Conservation (phyloP, 53 echinoderm and acorn worm genomes). For the Stichopus horrens region DNA sequence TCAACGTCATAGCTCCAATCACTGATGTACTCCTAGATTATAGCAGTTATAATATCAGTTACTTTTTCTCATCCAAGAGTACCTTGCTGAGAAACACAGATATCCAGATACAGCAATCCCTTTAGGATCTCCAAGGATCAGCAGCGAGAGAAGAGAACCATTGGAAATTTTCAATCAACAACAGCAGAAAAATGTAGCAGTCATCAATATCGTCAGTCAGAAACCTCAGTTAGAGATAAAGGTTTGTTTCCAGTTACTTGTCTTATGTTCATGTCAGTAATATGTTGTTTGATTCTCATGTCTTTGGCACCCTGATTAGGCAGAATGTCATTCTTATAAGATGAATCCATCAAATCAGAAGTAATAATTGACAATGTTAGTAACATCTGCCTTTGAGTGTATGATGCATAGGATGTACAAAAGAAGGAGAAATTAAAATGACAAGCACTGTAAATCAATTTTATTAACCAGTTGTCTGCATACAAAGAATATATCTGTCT, state of each 20-base stretch:
- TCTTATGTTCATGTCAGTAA: background rate
- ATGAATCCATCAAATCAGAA: no score
- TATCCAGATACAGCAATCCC: conserved; percentile 71
- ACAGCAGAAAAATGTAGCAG: conserved; percentile 29
- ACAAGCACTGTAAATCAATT: no score
- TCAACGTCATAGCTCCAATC: no score
- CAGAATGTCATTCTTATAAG: no score
- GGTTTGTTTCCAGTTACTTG: background rate
- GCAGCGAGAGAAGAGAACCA: conserved; percentile 67
- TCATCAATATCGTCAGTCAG: conserved; percentile 23
- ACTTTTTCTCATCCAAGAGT: background rate
- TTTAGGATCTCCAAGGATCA: conserved; percentile 66
- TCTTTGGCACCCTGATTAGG: no score
- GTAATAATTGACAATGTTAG: no score
- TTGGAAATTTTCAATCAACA: conserved; percentile 58
- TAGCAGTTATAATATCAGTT: background rate
- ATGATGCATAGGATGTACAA: no score
- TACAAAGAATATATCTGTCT: no score
- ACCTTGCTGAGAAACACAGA: background rate
- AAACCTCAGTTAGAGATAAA: conserved; percentile 46
- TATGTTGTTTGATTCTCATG: no score
- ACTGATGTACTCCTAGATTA: background rate
- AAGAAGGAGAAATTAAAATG: no score
- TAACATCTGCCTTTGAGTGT: no score
- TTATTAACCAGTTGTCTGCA: no score